Conservation (phyloP, 1,140 invertebrate genomes). For the Harpegnathos saltator region DNA sequence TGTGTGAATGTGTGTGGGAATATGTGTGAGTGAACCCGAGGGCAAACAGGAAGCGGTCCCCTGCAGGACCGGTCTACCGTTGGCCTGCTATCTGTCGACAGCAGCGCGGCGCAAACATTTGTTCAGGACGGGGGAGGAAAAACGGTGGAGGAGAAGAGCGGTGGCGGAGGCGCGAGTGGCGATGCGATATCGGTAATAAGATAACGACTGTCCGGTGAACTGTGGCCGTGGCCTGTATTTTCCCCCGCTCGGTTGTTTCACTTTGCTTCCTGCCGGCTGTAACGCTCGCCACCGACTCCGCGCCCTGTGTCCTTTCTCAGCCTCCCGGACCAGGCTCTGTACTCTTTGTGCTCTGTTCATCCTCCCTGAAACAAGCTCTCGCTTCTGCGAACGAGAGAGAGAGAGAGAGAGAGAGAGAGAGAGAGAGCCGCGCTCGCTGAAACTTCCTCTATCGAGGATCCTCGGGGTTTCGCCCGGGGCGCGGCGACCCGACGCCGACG, state of each 20-base stretch:
- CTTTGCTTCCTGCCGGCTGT: slow-evolving; percentile 48
- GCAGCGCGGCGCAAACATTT: slow-evolving; percentile 80
- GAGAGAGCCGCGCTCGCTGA: too few relatives aligned
- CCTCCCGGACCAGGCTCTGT: not conserved
- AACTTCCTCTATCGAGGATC: slow-evolving; percentile 73
- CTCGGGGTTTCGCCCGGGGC: slow-evolving; percentile 37
- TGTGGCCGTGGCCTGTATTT: slow-evolving; percentile 45
- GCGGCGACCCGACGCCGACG: slow-evolving; percentile 15
- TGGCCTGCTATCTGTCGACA: slow-evolving; percentile 70
- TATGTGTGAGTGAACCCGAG: slow-evolving; percentile 42
- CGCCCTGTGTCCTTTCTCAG: not conserved
- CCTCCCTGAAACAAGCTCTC: slow-evolving; percentile 46
- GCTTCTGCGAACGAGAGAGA: too few relatives aligned
- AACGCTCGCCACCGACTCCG: not conserved
- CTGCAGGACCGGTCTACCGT: slow-evolving; percentile 67
- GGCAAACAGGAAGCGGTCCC: slow-evolving; percentile 78
- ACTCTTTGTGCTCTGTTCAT: slow-evolving; percentile 53
- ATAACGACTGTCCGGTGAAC: slow-evolving; percentile 77
- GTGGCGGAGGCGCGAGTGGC: slow-evolving; percentile 64
- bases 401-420: too few relatives aligned
- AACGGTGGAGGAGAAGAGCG: not conserved
- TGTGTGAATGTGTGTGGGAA: slow-evolving; percentile 4
- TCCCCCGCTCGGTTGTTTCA: slow-evolving; percentile 62
- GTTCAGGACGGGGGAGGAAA: slow-evolving; percentile 75
- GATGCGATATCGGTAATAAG: slow-evolving; percentile 80